These are phyloP conservation scores for Pachyseris speciosa DNA, from an alignment of 64 coral and sea anemone genomes.

Conservation along the genomic window DNA sequence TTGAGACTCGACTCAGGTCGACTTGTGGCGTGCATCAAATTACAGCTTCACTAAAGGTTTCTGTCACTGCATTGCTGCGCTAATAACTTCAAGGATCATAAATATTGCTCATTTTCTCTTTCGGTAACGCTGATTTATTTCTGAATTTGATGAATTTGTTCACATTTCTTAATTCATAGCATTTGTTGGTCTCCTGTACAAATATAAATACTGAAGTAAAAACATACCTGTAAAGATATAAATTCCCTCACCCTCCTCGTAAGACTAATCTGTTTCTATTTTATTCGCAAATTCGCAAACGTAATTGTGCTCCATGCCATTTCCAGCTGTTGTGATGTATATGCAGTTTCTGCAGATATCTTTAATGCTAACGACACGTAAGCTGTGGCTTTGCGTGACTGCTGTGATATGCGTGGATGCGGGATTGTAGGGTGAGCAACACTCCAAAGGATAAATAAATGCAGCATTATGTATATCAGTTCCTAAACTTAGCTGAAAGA, in stretches of 20 bases:
- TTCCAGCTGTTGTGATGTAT: not conserved
- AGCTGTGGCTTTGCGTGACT: not conserved
- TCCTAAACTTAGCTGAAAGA: slow-evolving; percentile 9
- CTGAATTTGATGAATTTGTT: too few species aligned
- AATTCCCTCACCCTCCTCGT: not conserved
- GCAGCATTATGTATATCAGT: not conserved
- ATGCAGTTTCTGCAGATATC: slow-evolving; percentile 41
- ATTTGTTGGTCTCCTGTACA: not conserved
- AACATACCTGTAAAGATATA: too few species aligned
- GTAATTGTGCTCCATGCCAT: not conserved
- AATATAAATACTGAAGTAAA: not conserved
- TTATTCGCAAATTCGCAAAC: slow-evolving; percentile 59
- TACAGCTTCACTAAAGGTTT: too few species aligned
- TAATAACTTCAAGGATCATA: too few species aligned
- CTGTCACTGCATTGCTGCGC: too few species aligned
- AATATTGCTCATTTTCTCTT: too few species aligned
- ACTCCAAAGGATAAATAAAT: slow-evolving; percentile 19
- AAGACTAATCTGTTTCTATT: slow-evolving; percentile 27
- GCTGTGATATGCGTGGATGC: slow-evolving; percentile 11
- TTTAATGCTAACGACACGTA: slow-evolving; percentile 9
- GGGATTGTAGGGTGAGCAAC: slow-evolving; percentile 13
- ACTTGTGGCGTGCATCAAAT: too few species aligned
- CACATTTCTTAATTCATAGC: too few species aligned
- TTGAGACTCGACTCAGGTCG: too few species aligned
- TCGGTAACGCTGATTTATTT: too few species aligned